Percentiles rank a stretch among this genome's conserved stretches.
Conservation (phyloP, 2,797 vertebrate species). For the Eutrigla gurnardus region DNA sequence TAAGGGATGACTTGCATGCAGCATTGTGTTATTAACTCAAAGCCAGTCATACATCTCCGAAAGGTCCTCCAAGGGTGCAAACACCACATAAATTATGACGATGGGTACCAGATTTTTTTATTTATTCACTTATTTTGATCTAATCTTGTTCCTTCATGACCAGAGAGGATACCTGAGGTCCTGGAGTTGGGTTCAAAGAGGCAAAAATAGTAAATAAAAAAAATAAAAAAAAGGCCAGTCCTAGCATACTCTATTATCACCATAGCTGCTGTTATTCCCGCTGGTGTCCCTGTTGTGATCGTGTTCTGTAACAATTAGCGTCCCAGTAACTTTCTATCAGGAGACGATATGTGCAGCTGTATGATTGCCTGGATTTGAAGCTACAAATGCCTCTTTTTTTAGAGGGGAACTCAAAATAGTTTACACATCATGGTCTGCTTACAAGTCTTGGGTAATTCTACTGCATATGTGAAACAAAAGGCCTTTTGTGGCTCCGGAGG, state of each 20-base stretch:
- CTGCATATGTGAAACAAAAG: background rate
- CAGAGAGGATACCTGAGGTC: background rate
- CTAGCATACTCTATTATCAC: constrained; percentile 6
- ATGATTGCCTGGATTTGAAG: constrained; percentile 2
- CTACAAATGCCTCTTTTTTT: background rate
- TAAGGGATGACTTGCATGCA: background rate
- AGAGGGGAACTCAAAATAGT: background rate
- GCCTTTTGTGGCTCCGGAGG: background rate
- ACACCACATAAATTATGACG: background rate
- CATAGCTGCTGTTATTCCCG: background rate
- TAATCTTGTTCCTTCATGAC: background rate
- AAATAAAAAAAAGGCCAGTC: background rate
- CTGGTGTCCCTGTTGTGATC: background rate
- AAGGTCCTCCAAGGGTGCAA: background rate
- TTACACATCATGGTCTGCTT: background rate
- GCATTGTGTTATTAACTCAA: background rate
- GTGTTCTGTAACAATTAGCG: background rate
- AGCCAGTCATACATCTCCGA: background rate
- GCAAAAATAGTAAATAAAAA: constrained; percentile 26
- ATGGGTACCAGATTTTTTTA: background rate
- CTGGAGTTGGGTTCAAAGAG: constrained; percentile 9
- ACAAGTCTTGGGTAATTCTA: background rate
- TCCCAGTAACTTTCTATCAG: background rate
- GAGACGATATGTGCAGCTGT: background rate
- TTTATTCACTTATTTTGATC: background rate